Conservation (phyloP, 2,113 vertebrate species). For the Spizaetus ornatus region DNA sequence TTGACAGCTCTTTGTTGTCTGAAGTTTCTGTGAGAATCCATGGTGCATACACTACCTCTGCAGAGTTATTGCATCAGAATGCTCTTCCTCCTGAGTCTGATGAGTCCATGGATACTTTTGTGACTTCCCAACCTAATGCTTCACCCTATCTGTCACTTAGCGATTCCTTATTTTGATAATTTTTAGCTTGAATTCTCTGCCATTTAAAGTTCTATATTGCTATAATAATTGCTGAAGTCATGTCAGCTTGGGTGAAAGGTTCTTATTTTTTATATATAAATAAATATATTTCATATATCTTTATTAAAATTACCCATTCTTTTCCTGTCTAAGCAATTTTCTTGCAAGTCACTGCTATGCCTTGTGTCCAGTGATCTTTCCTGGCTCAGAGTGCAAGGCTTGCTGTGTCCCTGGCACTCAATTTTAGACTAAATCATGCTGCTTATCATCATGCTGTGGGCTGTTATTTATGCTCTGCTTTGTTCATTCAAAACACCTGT, state of each 20-base stretch:
- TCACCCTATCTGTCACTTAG: background rate
- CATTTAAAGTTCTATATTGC: background rate
- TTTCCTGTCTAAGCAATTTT: background rate
- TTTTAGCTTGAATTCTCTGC: background rate
- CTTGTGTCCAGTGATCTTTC: background rate
- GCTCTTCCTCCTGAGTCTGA: background rate
- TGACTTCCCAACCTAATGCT: background rate
- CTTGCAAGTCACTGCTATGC: background rate
- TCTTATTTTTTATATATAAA: background rate
- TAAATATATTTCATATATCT: background rate
- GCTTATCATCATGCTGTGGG: background rate
- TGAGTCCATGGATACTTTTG: background rate
- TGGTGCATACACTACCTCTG: background rate
- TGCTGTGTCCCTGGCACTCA: background rate
- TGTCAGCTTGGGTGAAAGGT: background rate
- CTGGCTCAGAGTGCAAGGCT: background rate
- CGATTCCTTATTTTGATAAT: background rate
- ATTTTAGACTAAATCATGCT: background rate
- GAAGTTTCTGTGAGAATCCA: background rate
- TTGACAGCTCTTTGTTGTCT: background rate
- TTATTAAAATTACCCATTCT: background rate
- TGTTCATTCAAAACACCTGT: background rate
- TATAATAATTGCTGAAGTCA: background rate
- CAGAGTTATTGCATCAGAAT: background rate
- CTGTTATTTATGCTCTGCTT: background rate